These are phyloP conservation scores for Siniperca chuatsi DNA, from an alignment of 2,113 vertebrate species.

Conservation along the genomic window DNA sequence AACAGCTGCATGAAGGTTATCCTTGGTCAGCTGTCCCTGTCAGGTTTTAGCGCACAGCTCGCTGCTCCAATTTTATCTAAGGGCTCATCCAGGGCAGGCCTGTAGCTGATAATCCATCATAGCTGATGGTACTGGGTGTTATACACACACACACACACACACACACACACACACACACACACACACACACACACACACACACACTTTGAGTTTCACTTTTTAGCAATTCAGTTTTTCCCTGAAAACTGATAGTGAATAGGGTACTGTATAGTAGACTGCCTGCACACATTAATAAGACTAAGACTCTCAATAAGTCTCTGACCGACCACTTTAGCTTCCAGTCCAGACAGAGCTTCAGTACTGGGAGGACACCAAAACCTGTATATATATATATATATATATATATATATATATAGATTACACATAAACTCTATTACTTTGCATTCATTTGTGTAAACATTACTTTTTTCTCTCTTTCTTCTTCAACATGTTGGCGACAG, in stretches of 20 bases:
- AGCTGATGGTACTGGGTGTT: slow-evolving; percentile 54
- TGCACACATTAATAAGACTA: background rate
- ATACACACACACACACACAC: slow-evolving; percentile 10
- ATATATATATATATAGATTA: background rate
- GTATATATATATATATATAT: background rate
- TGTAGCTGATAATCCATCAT: slow-evolving; percentile 68
- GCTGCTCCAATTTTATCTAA: slow-evolving; percentile 64
- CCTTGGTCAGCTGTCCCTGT: slow-evolving; percentile 45
- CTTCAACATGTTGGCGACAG: slow-evolving; percentile 68
- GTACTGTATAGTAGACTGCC: background rate
- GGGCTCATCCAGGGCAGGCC: slow-evolving; percentile 61
- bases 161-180: too few species aligned
- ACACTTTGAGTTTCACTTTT: slow-evolving; percentile 22
- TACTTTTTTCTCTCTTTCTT: slow-evolving; percentile 67
- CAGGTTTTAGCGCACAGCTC: slow-evolving; percentile 47
- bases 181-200: slow-evolving; percentile 11
- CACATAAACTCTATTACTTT: background rate
- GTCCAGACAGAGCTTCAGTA: background rate
- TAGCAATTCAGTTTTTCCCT: slow-evolving; percentile 9
- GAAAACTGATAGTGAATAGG: background rate
- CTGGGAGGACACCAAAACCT: too few species aligned
- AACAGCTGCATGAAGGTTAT: slow-evolving; percentile 40
- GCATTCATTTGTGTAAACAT: background rate
- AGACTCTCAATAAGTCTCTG: too few species aligned
- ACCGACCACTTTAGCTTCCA: background rate